Evolutionary conservation across 2,113 vertebrate species (phyloP), one percentile per base, ranked within the genome.

Genomic region (Dipodomys spectabilis): DNA sequence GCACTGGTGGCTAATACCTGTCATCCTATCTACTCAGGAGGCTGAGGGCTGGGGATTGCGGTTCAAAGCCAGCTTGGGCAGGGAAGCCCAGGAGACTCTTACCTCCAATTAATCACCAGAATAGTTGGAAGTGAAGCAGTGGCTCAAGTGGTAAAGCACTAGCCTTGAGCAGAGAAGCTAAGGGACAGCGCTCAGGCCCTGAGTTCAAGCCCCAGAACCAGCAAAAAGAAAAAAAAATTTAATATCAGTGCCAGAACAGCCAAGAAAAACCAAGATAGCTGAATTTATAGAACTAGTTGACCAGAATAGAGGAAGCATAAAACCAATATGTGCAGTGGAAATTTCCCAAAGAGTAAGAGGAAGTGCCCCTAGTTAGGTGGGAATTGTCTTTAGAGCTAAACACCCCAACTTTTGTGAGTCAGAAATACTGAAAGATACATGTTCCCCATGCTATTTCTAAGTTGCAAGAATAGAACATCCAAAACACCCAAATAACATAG

Each of bases 221-320:
- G 5, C 28, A 12, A 45, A 44, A 65, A 15, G 44, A 45, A 68
- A 67, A n/a, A 9, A 28, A 22, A 23, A 25, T 18, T 39, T 27
- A 67, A 8, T 44, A 39, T 8, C 15, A 27, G 44, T 32, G 30
- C 18, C 6, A 39, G 35, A 0, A 0, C 44, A 3, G 1, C 5
- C 11, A 4, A 45, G 9, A 30, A 65, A 23, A 12, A 82, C 13
- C 30, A 19, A 82, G 22, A 39, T 13, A 27, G 68, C 28, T 35
- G 72, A 60, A 64, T 5, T 7, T 7, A 64, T 7, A 28, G 57
- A 15, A 25, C 15, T 30, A 8, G 18, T 19, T 13, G 6, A 30
- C 6, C 28, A 19, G 10, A 57, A 12, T 1, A 35, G 72, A 32
- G 32, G 18, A 2, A 28, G 39, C 20, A 8, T n/a, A 23, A 35